Percentiles rank a stretch among this genome's conserved stretches.
Conservation (phyloP, 2,888 invertebrate genomes). For the Sarcophaga variegata region DNA sequence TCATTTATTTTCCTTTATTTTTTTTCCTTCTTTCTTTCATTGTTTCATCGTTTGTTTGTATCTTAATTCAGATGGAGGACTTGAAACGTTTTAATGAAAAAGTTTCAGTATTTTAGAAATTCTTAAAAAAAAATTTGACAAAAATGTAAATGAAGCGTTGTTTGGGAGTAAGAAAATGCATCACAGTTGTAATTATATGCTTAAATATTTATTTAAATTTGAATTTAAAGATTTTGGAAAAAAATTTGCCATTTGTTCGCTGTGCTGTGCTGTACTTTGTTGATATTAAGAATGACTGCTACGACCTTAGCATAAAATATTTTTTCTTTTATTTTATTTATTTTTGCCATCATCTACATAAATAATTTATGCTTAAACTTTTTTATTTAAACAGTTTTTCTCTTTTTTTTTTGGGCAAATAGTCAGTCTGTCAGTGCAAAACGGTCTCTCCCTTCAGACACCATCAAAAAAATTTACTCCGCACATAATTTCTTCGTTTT, state of each 20-base stretch:
- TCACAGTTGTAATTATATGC: conserved; percentile 29
- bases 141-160: not conserved
- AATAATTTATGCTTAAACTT: conserved; percentile 49
- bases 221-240: not conserved
- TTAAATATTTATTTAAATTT: conserved; percentile 33
- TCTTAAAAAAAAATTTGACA: not conserved
- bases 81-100: conserved; percentile 5
- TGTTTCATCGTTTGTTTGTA: not conserved
- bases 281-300: conserved; percentile 9
- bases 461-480: conserved; percentile 13
- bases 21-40: no score
- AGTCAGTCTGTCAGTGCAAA: not conserved
- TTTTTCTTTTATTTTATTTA: conserved; percentile 15
- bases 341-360: conserved; percentile 1
- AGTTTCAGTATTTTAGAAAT: conserved; percentile 6
- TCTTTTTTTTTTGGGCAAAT: conserved; percentile 26
- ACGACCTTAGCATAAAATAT: not conserved
- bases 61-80: not conserved
- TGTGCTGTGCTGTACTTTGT: not conserved
- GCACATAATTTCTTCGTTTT: not conserved
- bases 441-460: not conserved
- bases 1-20: no score
- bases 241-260: not conserved
- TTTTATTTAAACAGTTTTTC: conserved; percentile 5
- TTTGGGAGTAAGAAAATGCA: conserved; percentile 3